A percentile compares a stretch with the other conserved stretches of the same genome.
Conservation (phyloP, 1,140 invertebrate genomes). For the Ceratoteleas bidentatus region DNA sequence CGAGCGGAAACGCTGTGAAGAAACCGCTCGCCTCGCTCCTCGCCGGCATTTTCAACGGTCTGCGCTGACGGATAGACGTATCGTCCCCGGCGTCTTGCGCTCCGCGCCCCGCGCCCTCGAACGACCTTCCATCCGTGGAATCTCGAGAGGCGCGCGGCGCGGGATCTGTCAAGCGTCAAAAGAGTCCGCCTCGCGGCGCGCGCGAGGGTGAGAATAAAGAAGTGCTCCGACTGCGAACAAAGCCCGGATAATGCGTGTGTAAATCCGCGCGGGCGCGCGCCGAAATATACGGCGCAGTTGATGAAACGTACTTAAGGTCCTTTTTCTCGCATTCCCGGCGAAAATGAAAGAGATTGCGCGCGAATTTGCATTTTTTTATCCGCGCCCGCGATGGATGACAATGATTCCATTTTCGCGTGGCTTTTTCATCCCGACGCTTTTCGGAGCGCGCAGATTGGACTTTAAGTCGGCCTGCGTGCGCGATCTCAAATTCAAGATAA, state of each 20-base stretch:
- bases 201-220: slow-evolving; percentile 61
- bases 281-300: slow-evolving; percentile 41
- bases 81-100: slow-evolving; percentile 32
- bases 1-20: slow-evolving; percentile 65
- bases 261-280: slow-evolving; percentile 49
- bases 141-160: slow-evolving; percentile 58
- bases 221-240: slow-evolving; percentile 47
- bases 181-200: slow-evolving; percentile 27
- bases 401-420: slow-evolving; percentile 39
- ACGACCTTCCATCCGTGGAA: slow-evolving; percentile 70
- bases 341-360: slow-evolving; percentile 37
- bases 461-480: too few relatives aligned
- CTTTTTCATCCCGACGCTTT: slow-evolving; percentile 16
- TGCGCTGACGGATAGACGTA: slow-evolving; percentile 51
- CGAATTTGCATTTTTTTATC: slow-evolving; percentile 56
- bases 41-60: slow-evolving; percentile 47
- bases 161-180: slow-evolving; percentile 65
- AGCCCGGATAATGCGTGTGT: slow-evolving; percentile 59
- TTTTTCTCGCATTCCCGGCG: slow-evolving; percentile 20
- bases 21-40: slow-evolving; percentile 24
- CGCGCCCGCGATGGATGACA: slow-evolving; percentile 28
- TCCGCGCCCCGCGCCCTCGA: slow-evolving; percentile 39
- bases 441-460: too few relatives aligned
- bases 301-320: slow-evolving; percentile 53
- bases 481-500: too few relatives aligned